These are phyloP conservation scores for Pantherophis alleghaniensis DNA, from an alignment of 2,797 vertebrate species.

Conservation along the genomic window DNA sequence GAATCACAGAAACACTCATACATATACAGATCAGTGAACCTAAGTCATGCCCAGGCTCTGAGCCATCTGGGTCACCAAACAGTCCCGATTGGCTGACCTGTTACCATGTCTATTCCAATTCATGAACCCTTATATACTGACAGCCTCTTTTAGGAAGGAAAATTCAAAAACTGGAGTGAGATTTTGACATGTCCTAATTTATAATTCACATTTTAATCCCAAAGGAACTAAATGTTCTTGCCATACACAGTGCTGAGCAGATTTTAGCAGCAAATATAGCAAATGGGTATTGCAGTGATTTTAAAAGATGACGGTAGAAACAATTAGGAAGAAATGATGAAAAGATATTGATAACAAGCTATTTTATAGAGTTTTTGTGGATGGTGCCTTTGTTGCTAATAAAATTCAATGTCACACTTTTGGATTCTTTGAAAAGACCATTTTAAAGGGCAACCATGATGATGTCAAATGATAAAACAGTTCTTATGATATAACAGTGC, in stretches of 20 bases:
- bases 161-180: too few relatives aligned
- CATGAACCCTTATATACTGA: too few relatives aligned
- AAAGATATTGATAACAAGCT: too few relatives aligned
- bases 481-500: too few relatives aligned
- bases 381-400: neutral
- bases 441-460: neutral
- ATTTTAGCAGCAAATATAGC: neutral
- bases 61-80: too few relatives aligned
- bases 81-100: too few relatives aligned
- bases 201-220: slow-evolving; percentile 5
- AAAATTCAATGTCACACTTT: neutral
- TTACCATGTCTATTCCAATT: too few relatives aligned
- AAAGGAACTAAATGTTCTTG: neutral
- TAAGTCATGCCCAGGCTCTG: too few relatives aligned
- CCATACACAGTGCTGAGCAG: neutral
- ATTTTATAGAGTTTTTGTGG: neutral
- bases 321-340: neutral
- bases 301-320: neutral
- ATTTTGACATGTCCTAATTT: neutral
- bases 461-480: too few relatives aligned
- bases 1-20: too few relatives aligned
- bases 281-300: neutral
- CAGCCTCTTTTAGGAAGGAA: too few relatives aligned
- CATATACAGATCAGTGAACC: too few relatives aligned
- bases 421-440: neutral